These are phyloP conservation scores for Rhodeus uyekii DNA, from an alignment of 2,797 vertebrate species.

Conservation along the genomic window DNA sequence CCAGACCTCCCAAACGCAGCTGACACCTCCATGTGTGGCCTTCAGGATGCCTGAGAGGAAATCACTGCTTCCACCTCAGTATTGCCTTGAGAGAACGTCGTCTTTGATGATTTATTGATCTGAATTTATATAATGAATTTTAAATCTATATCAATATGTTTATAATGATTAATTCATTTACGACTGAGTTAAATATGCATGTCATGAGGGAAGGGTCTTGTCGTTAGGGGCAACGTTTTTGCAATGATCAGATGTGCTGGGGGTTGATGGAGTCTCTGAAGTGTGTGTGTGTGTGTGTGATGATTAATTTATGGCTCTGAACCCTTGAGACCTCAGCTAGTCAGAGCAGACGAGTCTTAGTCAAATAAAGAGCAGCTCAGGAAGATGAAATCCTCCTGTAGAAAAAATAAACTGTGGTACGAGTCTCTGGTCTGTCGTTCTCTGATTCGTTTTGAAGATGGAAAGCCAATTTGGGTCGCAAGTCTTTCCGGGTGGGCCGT, in stretches of 20 bases:
- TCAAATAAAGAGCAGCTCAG: conserved; percentile 3
- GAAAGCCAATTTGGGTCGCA: background rate
- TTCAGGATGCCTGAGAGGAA: conserved; percentile 24
- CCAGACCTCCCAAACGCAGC: conserved; percentile 35
- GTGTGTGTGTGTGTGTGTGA: conserved; percentile 17
- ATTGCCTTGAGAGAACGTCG: conserved; percentile 16
- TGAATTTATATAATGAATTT: conserved; percentile 56
- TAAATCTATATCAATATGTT: conserved; percentile 58
- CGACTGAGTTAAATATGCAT: conserved; percentile 51
- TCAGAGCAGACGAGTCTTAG: background rate
- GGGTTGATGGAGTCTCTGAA: conserved; percentile 51
- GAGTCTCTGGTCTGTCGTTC: background rate
- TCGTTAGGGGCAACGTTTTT: conserved; percentile 69
- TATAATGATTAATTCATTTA: conserved; percentile 59
- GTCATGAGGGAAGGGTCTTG: conserved; percentile 56
- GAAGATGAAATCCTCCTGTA: background rate
- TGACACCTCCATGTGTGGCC: conserved; percentile 65
- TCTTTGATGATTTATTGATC: conserved; percentile 61
- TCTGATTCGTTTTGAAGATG: background rate
- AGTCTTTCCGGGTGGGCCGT: too few relatives aligned
- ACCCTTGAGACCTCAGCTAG: conserved; percentile 43
- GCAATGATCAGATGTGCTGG: conserved; percentile 76
- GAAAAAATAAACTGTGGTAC: background rate
- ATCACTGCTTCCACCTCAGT: conserved; percentile 30
- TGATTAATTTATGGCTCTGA: conserved; percentile 57